phyloP scores from a whole-genome alignment of 2,797 vertebrate genomes.

The Bryconaethiops microstoma region DNA sequence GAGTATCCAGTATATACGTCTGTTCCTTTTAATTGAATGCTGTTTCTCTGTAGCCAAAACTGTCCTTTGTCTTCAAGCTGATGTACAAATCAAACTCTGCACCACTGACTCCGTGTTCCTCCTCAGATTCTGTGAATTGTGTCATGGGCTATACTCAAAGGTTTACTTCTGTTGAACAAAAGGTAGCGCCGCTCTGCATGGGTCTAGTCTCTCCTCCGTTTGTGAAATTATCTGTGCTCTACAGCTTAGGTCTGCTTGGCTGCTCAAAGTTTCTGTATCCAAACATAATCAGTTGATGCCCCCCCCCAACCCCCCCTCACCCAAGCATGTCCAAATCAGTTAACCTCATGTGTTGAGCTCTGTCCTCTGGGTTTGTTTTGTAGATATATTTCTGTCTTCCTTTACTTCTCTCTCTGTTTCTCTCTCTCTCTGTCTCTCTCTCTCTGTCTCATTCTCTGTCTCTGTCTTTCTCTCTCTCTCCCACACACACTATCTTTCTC shows the following conservation, averaged over 20 bases:
- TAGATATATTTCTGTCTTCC: slow-evolving; percentile 29
- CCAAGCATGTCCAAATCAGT: slow-evolving; percentile 78
- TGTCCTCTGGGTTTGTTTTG: slow-evolving; percentile 38
- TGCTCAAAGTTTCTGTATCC: slow-evolving; percentile 77
- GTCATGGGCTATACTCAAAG: slow-evolving; percentile 99
- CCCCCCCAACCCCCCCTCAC: slow-evolving; percentile 51
- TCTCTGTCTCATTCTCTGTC: slow-evolving; percentile 29
- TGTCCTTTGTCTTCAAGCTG: slow-evolving; percentile 23
- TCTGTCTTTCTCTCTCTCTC: slow-evolving; percentile 27
- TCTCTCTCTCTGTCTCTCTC: slow-evolving; percentile 27
- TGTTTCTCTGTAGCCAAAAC: slow-evolving; percentile 32
- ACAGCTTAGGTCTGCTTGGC: slow-evolving; percentile 94
- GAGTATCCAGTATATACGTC: background rate
- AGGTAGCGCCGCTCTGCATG: slow-evolving; percentile 87
- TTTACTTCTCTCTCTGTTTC: slow-evolving; percentile 24
- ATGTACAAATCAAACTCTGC: slow-evolving; percentile 35
- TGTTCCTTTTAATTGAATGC: background rate
- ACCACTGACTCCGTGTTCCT: slow-evolving; percentile 77
- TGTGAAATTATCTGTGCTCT: slow-evolving; percentile 86
- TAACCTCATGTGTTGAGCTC: slow-evolving; percentile 66
- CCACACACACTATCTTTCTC: slow-evolving; percentile 43
- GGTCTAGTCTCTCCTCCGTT: slow-evolving; percentile 80
- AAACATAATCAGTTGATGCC: slow-evolving; percentile 81
- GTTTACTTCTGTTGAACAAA: slow-evolving; percentile 91
- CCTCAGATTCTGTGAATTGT: slow-evolving; percentile 84